Evolutionary conservation across 1,140 invertebrate genomes (phyloP), one percentile per base, ranked within the genome.

Genomic region (Aricia agestis): DNA sequence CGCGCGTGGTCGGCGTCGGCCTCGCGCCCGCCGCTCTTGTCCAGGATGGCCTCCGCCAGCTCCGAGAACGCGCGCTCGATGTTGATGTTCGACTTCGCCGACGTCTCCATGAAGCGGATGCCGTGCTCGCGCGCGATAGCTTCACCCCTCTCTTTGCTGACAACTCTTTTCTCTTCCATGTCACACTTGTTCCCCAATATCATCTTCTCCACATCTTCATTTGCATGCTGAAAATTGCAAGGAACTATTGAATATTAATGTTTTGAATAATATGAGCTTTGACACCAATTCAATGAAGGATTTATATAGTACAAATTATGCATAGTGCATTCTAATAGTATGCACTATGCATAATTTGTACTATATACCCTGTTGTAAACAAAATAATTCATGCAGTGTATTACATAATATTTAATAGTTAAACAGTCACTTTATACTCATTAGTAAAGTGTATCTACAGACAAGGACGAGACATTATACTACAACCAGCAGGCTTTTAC

Each of bases 171-270:
- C 79, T 98, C 97, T 84, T 95, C 95, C 83, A 98, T 94, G 91
- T 98, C 97, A 92, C 98, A 98, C 93, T 98, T 98, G 92, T 98
- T 98, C 75, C 97, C 97, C 82, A 98, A 92, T 73, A 98, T 95
- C 97, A 98, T 98, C 92, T 98, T 98, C 86, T 98, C 97, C 15
- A 98, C 98, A 93, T 98, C 97, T 41, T 97, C 95, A 41, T 97
- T 97, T 19, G 97, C 97, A 92, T 97, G 92, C 92, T 92, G 78
- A 31, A 86, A 74, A 69, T 59, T 18, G 10, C 13, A 57, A 10
- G 52, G 6, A 57, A 57, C 0, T 17, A 15, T 57, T 57, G 15
- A 57, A 57, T 7, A 57, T 6, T 15, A 57, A 13, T 57, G 9
- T 57, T 57, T 57, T 25, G 1, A 25, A 25, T 25, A 3, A 25